Evolutionary conservation across 2,113 vertebrate species (phyloP), one percentile per base, ranked within the genome.

Genomic region (Entelurus aequoreus): DNA sequence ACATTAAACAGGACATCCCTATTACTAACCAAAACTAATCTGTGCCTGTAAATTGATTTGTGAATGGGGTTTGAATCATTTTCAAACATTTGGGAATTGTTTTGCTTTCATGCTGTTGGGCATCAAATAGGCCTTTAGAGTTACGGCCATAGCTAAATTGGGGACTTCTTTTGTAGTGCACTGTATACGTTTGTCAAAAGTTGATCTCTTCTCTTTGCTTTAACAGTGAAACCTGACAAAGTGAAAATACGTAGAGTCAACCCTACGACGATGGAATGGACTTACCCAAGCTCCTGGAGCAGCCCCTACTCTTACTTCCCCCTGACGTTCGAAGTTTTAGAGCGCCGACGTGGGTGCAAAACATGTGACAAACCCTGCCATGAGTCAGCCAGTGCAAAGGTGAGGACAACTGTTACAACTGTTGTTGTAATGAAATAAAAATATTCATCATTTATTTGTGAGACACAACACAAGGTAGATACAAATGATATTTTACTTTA

Each of bases 251-350:
- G 15, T 6, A 71, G 56, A 63, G 63, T 82, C 70, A 88, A 84
- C 65, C 42, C 8, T 0, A 76, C 81, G 0, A 54, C 66, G 40
- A 66, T 90, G 13, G 60, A 86, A 77, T 81, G 86, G 82, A 75
- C 56, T 62, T 89, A 90, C 66, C 89, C 89, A 0, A 70, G 71
- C 37, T 86, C 87, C 16, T 90, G 89, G 89, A 89, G 51, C 83
- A 82, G 57, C 4, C 89, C 89, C 28, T 66, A 68, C 62, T 88
- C 88, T 37, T 90, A 82, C 75, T 90, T 90, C 65, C 89, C 87
- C 5, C 86, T 90, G 44, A 85, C 62, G n/a, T 90, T 90, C 57
- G 77, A 90, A 69, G 75, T 90, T 36, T 54, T 59, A 46, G 80
- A 84, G 67, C 42, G 84, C 35, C 76, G 3, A 36, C 1, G 12